phyloP scores from a whole-genome alignment of 2,113 vertebrate genomes.

The Nansenia antarctica region DNA sequence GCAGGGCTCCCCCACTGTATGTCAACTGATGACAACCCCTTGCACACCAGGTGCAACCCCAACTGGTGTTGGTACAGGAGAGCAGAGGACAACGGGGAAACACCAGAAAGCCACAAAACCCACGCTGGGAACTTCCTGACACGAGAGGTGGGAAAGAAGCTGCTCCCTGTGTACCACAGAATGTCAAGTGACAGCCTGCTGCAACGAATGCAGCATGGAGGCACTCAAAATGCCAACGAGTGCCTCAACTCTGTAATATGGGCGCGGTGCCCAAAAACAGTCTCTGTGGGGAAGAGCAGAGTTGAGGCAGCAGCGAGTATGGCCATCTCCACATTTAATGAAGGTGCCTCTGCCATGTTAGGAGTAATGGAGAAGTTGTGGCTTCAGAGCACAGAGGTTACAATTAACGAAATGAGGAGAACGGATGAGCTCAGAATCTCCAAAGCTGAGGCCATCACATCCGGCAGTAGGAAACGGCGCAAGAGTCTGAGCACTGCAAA shows the following conservation, averaged over 20 bases:
- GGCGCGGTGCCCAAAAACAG: too few species aligned
- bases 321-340: conserved; percentile 15
- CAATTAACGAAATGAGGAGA: neutral
- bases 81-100: conserved; percentile 4
- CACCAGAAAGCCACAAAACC: neutral
- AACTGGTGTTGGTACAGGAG: conserved; percentile 7
- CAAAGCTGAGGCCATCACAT: too few species aligned
- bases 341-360: conserved; percentile 11
- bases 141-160: neutral
- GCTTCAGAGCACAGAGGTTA: conserved; percentile 4
- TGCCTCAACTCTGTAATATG: too few species aligned
- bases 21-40: neutral
- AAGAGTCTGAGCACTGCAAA: neutral
- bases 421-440: neutral
- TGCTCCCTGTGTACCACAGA: too few species aligned
- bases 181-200: neutral
- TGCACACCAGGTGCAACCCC: neutral
- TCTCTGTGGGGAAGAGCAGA: neutral
- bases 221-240: neutral
- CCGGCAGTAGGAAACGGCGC: neutral
- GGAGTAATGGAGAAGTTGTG: conserved; percentile 5
- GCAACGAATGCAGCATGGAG: conserved; percentile 5
- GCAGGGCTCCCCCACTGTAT: neutral
- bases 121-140: too few species aligned
- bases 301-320: neutral